Conservation (phyloP, 2,797 vertebrate species). For the Halcyon badia region DNA sequence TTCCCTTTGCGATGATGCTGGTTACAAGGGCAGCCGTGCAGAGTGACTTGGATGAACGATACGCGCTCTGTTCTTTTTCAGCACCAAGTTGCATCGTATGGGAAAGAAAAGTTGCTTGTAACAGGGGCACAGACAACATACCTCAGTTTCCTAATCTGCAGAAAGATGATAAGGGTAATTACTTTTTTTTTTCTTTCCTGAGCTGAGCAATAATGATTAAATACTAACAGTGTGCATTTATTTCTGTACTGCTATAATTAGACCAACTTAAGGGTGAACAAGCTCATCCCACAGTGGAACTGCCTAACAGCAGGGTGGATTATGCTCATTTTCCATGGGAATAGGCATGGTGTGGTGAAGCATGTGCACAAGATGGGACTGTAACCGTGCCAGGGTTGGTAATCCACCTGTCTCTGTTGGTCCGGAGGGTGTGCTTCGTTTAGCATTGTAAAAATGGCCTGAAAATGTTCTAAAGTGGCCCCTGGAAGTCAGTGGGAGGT, state of each 20-base stretch:
- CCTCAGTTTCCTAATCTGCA: neutral
- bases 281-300: neutral
- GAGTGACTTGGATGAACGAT: neutral
- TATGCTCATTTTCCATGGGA: neutral
- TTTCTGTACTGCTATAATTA: neutral
- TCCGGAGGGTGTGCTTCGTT: neutral
- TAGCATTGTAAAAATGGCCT: neutral
- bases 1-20: neutral
- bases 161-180: neutral
- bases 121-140: neutral
- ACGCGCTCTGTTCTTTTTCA: neutral
- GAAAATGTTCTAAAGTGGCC: neutral
- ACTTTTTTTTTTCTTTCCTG: neutral
- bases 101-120: neutral
- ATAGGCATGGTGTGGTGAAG: neutral
- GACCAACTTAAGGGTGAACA: neutral
- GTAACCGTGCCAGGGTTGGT: neutral
- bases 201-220: neutral
- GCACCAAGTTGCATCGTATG: neutral
- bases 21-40: neutral
- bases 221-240: neutral
- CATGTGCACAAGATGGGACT: neutral
- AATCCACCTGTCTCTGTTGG: fast-evolving
- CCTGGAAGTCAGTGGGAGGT: neutral
- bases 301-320: neutral